Percentiles rank a stretch among this genome's conserved stretches.
These are phyloP conservation scores for Latrodectus elegans DNA, from an alignment of 2,888 invertebrate genomes.

Conservation along the genomic window DNA sequence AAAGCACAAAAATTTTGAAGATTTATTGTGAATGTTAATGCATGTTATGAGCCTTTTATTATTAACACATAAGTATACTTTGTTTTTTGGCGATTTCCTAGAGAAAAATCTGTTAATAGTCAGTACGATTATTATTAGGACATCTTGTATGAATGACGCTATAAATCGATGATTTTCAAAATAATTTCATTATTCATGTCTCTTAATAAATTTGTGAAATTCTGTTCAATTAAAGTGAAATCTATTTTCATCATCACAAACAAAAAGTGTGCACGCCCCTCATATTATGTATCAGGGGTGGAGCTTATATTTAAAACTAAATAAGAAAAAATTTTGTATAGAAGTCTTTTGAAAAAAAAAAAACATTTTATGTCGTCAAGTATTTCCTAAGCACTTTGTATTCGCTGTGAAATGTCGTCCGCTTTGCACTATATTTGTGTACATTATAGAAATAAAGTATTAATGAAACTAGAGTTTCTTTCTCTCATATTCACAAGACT, in stretches of 20 bases:
- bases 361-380: constrained; percentile 27
- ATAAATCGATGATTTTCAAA: too few species aligned
- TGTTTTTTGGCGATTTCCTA: too few species aligned
- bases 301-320: constrained; percentile 55
- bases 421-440: constrained; percentile 49
- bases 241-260: constrained; percentile 39
- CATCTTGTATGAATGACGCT: too few species aligned
- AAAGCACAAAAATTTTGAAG: too few species aligned
- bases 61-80: too few species aligned
- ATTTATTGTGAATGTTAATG: too few species aligned
- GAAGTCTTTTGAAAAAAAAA: constrained; percentile 35
- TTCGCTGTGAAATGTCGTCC: constrained; percentile 10
- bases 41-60: too few species aligned
- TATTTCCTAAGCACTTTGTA: constrained; percentile 56
- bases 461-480: background rate
- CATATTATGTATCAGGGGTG: constrained; percentile 30
- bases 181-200: too few species aligned
- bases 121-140: too few species aligned
- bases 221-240: background rate
- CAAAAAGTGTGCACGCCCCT: constrained; percentile 18
- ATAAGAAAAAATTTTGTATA: constrained; percentile 40
- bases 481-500: too few species aligned
- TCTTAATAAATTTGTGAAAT: too few species aligned
- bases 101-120: too few species aligned
- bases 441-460: constrained; percentile 44